Base-by-base conservation (phyloP, 2,888 invertebrate genomes). In the Protonemura montana region DNA sequence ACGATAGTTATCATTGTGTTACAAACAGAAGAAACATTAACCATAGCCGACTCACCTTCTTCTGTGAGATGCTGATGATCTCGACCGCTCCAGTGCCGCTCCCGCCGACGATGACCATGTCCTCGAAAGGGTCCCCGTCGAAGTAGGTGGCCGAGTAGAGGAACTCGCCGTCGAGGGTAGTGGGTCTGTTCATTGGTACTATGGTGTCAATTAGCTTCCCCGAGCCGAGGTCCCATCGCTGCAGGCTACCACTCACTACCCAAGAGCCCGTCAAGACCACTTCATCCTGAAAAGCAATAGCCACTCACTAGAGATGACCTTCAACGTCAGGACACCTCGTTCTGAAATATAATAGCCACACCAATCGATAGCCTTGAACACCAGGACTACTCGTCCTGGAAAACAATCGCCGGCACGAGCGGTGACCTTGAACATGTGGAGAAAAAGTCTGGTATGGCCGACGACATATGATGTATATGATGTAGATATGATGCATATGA, bases 191-290 rank as follows among this genome's bases (percentile, higher is more conserved):
- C 87, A 92, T 91, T 0, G 92, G 93, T 41, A 91, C 90, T 76
- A 94, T 90, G 25, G 92, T 90, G 86, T 90, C 91, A 16, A 93
- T 88, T 76, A 92, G 90, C 89, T 93, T 93, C 87, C 91, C 92
- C 0, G 93, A 92, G 6, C 90, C 90, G 77, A 94, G 88, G 88
- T 94, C 94, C 94, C 94, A 94, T 0, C 93, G 89, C 42, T 93
- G 91, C 0, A 94, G 90, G 27, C 93, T 93, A 80, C 93, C 92
- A 0, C 92, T 92, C 0, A 93, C 92, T 80, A 91, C 90, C 94
- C 94, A 94, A 59, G 94, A 94, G 0, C 93, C 94, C 0, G 92
- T 92, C 59, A 94, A 88, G 87, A 93, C 91, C 2, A 91, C 90
- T 41, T 92, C 91, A 87, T 93, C 92, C 94, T 94, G 86, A 0